Percentiles rank a stretch among this genome's conserved stretches.
Evolutionary conservation across 2,888 invertebrate species (phyloP).

Genomic region (Sminthurides aquaticus): DNA sequence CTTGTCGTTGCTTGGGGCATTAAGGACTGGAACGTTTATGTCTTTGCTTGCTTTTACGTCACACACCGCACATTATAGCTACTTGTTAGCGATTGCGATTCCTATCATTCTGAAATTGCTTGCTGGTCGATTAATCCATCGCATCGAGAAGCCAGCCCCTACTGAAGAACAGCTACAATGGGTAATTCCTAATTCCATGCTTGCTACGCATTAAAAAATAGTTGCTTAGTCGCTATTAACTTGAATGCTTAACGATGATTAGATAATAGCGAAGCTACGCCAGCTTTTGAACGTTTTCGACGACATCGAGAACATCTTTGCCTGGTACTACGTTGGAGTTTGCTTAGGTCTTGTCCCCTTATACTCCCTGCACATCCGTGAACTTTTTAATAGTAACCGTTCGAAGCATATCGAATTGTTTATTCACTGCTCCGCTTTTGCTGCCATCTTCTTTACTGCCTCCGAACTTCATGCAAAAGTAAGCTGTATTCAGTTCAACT

Average conservation of each 20-base stretch:
- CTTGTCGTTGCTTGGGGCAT: not conserved
- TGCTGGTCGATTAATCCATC: not conserved
- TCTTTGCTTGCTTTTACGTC: not conserved
- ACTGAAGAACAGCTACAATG: too few species aligned
- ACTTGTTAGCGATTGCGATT: not conserved
- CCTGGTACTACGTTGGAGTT: not conserved
- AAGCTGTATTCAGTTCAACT: too few species aligned
- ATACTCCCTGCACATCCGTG: not conserved
- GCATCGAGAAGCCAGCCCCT: not conserved
- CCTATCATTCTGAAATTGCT: not conserved
- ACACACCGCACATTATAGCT: not conserved
- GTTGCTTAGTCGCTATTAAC: too few species aligned
- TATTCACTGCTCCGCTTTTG: not conserved
- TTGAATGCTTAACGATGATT: too few species aligned
- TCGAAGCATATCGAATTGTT: not conserved
- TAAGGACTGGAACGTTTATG: not conserved
- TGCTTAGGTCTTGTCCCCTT: not conserved
- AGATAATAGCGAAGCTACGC: not conserved
- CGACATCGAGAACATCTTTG: not conserved
- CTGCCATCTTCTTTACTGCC: not conserved
- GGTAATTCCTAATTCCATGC: too few species aligned
- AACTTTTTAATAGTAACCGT: not conserved
- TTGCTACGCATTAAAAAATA: too few species aligned
- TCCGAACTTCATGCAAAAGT: not conserved
- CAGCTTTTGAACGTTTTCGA: not conserved